Percentiles rank a stretch among this genome's conserved stretches.
Conservation (phyloP, 2,888 invertebrate genomes). For the Ophioninae sp. region DNA sequence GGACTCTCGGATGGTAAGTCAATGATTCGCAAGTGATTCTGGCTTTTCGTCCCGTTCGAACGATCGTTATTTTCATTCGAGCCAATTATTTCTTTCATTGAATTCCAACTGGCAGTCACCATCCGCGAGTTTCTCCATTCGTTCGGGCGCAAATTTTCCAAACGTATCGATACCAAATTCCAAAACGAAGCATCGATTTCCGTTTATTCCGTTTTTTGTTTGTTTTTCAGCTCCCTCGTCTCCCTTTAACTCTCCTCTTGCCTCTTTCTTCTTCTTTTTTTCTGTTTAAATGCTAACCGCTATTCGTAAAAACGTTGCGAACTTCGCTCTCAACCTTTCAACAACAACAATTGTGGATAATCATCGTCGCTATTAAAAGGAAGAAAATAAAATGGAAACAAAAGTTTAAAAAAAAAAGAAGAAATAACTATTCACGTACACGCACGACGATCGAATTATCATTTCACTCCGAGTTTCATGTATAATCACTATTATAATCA, state of each 20-base stretch:
- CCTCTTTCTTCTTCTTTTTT: constrained; percentile 15
- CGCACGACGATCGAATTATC: constrained; percentile 61
- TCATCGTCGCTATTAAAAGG: constrained; percentile 56
- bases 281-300: constrained; percentile 18
- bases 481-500: constrained; percentile 63
- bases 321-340: constrained; percentile 50
- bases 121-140: constrained; percentile 22
- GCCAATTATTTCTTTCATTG: neutral
- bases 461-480: constrained; percentile 48
- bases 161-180: constrained; percentile 78
- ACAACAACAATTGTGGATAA: constrained; percentile 63
- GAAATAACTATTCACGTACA: constrained; percentile 55
- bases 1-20: neutral
- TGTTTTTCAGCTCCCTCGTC: constrained; percentile 6
- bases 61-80: neutral
- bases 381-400: constrained; percentile 36
- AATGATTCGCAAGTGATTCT: constrained; percentile 25
- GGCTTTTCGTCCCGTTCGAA: neutral
- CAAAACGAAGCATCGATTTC: constrained; percentile 71
- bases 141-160: constrained; percentile 26
- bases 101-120: neutral
- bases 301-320: constrained; percentile 38
- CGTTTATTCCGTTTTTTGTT: constrained; percentile 31
- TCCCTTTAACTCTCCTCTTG: neutral
- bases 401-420: neutral